A percentile compares a stretch with the other conserved stretches of the same genome.
phyloP scores from a whole-genome alignment of 2,797 vertebrate genomes.

The Podarcis siculus region DNA sequence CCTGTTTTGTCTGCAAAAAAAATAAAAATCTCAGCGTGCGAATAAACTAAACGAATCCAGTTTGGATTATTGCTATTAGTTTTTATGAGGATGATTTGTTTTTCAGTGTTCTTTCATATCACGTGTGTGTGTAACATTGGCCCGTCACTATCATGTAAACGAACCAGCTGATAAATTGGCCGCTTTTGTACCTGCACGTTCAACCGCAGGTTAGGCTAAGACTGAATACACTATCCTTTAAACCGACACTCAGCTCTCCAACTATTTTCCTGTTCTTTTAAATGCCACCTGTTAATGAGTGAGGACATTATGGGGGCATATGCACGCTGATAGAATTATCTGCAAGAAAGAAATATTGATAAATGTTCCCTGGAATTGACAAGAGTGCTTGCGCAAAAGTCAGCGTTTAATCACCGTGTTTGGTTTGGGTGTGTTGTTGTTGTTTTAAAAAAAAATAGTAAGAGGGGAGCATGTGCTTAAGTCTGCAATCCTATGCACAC shows the following conservation, averaged over 20 bases:
- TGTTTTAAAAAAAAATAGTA: too few relatives aligned
- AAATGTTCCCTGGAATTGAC: not conserved
- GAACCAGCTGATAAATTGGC: not conserved
- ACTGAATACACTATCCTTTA: not conserved
- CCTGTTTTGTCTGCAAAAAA: not conserved
- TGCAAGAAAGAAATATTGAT: not conserved
- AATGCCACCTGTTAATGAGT: not conserved
- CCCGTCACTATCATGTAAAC: not conserved
- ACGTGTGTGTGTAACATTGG: not conserved
- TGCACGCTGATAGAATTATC: not conserved
- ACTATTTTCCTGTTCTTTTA: not conserved
- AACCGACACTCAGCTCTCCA: too few relatives aligned
- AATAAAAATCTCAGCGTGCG: not conserved
- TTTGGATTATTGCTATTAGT: not conserved
- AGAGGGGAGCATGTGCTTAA: not conserved
- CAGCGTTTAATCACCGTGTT: too few relatives aligned
- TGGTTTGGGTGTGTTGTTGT: too few relatives aligned
- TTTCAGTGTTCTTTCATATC: not conserved
- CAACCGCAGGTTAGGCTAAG: not conserved
- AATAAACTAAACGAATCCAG: not conserved
- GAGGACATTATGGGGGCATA: not conserved
- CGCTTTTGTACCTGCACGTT: not conserved
- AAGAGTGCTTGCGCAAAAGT: not conserved
- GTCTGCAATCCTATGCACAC: not conserved
- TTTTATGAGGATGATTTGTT: not conserved